Evolutionary conservation across 1,140 invertebrate species (phyloP), one percentile per base, ranked within the genome.

Genomic region (Parapsyche elsis): DNA sequence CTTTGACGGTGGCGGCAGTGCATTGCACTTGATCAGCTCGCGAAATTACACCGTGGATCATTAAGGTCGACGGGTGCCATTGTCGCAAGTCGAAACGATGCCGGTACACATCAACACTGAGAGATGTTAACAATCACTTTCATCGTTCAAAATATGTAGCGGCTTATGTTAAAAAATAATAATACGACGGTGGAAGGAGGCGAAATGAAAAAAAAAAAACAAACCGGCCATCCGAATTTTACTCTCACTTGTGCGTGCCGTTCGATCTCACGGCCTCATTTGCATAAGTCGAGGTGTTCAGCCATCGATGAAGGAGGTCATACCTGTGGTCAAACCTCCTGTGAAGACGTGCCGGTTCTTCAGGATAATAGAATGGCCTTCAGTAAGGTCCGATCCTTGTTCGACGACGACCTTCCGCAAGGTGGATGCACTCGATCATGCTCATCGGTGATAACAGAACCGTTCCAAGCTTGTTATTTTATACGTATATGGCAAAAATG

Each of bases 261-360:
- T 16, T 38, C 45, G 19, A 16, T 75, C 73, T 75, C 73, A 75
- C 73, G 73, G 73, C 49, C 73, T 75, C 73, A 49, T 75, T 75
- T 75, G 73, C 73, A 75, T 75, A 75, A 75, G 73, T 16, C 46
- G 16, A 53, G 71, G 38, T 49, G 49, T 73, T 21, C 10, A 5
- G 71, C 16, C 21, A 12, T 1, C 12, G 61, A 10, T 26, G 70
- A 75, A 75, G 73, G 46, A 75, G 73, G 73, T 75, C 73, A 57
- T 24, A 23, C 10, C n/a, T 9, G 71, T 9, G n/a, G 14, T 75
- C 9, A 23, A 30, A 53, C 49, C 12, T 14, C 49, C 16, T 16
- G 10, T 53, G 49, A 53, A 12, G 16, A 53, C 49, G 49, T 53
- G 16, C 16, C 16, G 49, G 16, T 53, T 16, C 49, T 53, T 53